Evolutionary conservation across 2,797 vertebrate species (phyloP), one percentile per base, ranked within the genome.

Genomic region (Pantherophis alleghaniensis): DNA sequence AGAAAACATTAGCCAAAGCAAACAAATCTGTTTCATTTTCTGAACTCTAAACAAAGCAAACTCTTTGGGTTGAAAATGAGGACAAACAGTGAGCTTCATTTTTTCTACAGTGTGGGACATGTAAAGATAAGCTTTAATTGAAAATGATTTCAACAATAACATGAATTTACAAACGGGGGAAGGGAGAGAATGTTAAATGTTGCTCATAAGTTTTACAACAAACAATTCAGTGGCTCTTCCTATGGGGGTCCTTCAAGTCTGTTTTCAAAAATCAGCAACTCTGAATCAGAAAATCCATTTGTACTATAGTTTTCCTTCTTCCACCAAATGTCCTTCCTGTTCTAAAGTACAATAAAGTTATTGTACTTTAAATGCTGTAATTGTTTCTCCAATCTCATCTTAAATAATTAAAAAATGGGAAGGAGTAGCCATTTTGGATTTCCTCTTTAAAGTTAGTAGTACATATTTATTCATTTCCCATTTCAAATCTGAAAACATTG

Each of bases 51-150:
- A 47, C 3, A 32, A 93, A 1, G 0, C 5, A 90, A n/a, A 5
- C 16, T 55, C 94, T 90, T 94, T 87, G 88, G 53, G 18, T 47
- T 92, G 61, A 86, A 91, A 93, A 94, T 53, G 59, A 55, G 91
- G 57, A 93, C 87, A 79, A 57, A n/a, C 63, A 91, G 10, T 14
- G 20, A 20, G 13, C 42, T 55, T 5, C 47, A 24, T n/a, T 20
- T 69, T 87, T 11, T 37, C 1, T 74, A 74, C 7, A 86, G 61
- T 13, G 60, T 55, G 24, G 42, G 83, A 56, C 11, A 32, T 63
- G 56, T 92, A 94, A 9, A 24, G 0, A 87, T 61, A 90, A 32
- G n/a, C 18, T 66, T 90, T 51, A 63, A 91, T 37, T 22, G 26
- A 11, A 63, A 93, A 69, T 74, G 37, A 3, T 37, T 79, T 12